A percentile compares a stretch with the other conserved stretches of the same genome.
These are phyloP conservation scores for Neofelis nebulosa DNA, from an alignment of 2,113 vertebrate genomes.

Conservation along the genomic window DNA sequence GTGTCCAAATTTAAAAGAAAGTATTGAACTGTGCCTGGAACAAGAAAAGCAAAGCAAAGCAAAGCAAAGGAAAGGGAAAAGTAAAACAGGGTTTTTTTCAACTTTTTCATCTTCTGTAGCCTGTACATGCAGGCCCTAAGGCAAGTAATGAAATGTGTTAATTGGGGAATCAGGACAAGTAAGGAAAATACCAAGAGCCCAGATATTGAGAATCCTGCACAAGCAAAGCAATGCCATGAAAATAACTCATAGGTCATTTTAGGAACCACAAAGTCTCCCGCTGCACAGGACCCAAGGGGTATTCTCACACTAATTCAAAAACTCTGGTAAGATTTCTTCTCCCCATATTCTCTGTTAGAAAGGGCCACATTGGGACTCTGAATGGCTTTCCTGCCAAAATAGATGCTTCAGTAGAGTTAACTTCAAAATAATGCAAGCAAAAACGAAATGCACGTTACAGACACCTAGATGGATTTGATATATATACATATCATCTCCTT, in stretches of 20 bases:
- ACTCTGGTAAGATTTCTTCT: neutral
- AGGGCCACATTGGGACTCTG: neutral
- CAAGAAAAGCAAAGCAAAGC: neutral
- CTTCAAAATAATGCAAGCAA: conserved; percentile 61
- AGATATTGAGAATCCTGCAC: neutral
- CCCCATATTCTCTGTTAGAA: neutral
- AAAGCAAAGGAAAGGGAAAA: no score
- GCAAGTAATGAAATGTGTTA: neutral
- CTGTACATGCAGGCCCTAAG: neutral
- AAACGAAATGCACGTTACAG: conserved; percentile 13
- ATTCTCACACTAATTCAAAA: neutral
- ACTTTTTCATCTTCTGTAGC: neutral
- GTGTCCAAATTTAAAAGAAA: neutral
- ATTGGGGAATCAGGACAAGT: neutral
- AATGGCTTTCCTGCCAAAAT: conserved; percentile 59
- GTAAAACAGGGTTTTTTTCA: no score
- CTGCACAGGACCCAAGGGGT: neutral
- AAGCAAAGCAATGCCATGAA: neutral
- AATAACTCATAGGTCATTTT: neutral
- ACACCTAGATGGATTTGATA: conserved; percentile 64
- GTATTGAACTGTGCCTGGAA: neutral
- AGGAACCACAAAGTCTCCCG: neutral
- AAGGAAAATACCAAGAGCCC: neutral
- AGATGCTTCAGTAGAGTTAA: conserved; percentile 54
- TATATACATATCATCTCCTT: conserved; percentile 52